Conservation (phyloP, 2,113 vertebrate species). For the Ictalurus furcatus region DNA sequence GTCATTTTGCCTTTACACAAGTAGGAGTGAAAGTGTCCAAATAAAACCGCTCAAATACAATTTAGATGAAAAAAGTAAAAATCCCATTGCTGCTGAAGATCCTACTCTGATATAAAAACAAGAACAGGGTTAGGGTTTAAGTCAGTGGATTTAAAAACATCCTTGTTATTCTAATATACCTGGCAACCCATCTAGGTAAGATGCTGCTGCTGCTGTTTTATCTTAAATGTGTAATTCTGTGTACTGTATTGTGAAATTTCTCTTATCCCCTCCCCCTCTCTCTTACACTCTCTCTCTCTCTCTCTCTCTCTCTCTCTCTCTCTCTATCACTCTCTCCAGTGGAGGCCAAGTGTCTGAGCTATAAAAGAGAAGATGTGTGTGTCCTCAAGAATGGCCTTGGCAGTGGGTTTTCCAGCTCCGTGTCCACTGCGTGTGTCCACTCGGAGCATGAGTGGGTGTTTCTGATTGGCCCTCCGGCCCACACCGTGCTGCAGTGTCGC, state of each 20-base stretch:
- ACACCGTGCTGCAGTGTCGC: conserved; percentile 69
- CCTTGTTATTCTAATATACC: not conserved
- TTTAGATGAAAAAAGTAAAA: not conserved
- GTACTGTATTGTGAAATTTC: not conserved
- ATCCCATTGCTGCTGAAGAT: not conserved
- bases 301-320: not conserved
- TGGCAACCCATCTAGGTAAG: not conserved
- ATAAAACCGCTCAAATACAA: not conserved
- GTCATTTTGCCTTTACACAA: not conserved
- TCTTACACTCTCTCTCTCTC: not conserved
- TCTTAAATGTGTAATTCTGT: not conserved
- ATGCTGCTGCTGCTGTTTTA: not conserved
- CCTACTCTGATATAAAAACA: not conserved
- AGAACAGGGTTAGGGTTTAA: not conserved
- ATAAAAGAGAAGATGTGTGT: conserved; percentile 72
- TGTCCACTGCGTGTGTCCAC: conserved; percentile 75
- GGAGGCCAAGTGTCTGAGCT: conserved; percentile 69
- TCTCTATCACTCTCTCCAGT: conserved; percentile 67
- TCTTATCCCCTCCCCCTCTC: not conserved
- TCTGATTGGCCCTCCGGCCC: conserved; percentile 61
- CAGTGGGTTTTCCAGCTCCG: conserved; percentile 75
- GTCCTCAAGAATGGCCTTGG: conserved; percentile 76
- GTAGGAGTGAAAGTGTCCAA: not conserved
- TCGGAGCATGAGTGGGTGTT: conserved; percentile 70
- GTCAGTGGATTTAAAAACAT: no score